These are phyloP conservation scores for Hemaris fuciformis DNA, from an alignment of 2,888 invertebrate species.

Conservation along the genomic window DNA sequence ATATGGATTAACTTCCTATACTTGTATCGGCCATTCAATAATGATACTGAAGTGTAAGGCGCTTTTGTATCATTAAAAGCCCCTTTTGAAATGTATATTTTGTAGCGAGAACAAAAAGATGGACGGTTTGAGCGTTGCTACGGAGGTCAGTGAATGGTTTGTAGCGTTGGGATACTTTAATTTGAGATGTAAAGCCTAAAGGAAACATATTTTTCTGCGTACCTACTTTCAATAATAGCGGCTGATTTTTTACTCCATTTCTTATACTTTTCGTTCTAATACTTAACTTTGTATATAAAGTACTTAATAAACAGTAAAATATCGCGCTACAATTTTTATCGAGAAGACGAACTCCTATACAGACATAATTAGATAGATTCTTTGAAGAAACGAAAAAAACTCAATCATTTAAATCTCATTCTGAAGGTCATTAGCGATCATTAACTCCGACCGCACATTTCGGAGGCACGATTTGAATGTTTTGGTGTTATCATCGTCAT, in stretches of 20 bases:
- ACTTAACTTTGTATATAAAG: too few relatives aligned
- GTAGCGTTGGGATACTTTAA: neutral
- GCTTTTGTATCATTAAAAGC: constrained; percentile 4
- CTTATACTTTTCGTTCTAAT: too few relatives aligned
- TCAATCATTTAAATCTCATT: neutral
- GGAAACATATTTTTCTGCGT: neutral
- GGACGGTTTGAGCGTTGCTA: neutral
- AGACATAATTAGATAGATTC: neutral
- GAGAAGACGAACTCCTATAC: neutral
- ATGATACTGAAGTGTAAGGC: neutral
- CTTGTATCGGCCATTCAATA: constrained; percentile 2
- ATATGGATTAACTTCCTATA: constrained; percentile 11
- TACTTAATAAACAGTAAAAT: too few relatives aligned
- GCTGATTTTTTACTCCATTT: neutral
- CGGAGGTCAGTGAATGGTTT: neutral
- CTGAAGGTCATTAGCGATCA: neutral
- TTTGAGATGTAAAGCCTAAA: neutral
- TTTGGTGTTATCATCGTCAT: constrained; percentile 32
- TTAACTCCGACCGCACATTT: constrained; percentile 10
- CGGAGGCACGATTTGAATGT: constrained; percentile 9
- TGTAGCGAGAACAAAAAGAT: neutral
- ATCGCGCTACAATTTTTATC: neutral
- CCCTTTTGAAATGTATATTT: neutral
- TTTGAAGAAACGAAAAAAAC: neutral
- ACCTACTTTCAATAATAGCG: too few relatives aligned